phyloP scores from a whole-genome alignment of 2,888 invertebrate genomes.

The Rhogogaster chlorosoma region DNA sequence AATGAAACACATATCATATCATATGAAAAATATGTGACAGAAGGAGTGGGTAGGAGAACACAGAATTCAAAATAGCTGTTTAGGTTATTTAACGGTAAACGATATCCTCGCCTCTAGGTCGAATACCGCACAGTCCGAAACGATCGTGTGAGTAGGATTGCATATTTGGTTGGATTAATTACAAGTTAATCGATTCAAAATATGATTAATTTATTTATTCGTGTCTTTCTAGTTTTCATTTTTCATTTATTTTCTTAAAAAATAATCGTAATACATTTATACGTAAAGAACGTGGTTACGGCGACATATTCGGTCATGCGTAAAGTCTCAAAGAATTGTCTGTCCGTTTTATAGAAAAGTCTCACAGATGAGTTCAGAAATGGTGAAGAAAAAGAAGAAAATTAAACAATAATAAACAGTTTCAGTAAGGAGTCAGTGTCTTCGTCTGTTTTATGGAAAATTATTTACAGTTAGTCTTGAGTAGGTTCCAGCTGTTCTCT shows the following conservation, averaged over 20 bases:
- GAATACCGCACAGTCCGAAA: constrained; percentile 40
- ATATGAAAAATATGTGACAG: constrained; percentile 27
- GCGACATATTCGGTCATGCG: constrained; percentile 35
- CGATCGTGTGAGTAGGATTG: constrained; percentile 19
- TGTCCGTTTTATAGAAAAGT: constrained; percentile 27
- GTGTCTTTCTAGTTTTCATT: background rate
- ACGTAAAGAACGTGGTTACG: background rate
- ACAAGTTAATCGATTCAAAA: background rate
- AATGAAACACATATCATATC: constrained; percentile 27
- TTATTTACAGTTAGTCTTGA: constrained; percentile 44
- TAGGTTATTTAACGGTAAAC: constrained; percentile 62
- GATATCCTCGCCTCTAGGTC: constrained; percentile 53
- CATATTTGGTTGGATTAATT: background rate
- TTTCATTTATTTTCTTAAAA: constrained; percentile 19
- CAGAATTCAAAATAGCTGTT: constrained; percentile 37
- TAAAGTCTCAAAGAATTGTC: constrained; percentile 30
- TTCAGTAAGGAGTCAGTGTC: constrained; percentile 37
- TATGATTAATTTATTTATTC: constrained; percentile 2
- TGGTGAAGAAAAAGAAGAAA: background rate
- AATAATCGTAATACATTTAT: constrained; percentile 12
- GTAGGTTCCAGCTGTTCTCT: background rate
- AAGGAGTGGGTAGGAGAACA: constrained; percentile 24
- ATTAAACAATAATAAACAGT: background rate
- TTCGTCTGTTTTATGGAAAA: constrained; percentile 28
- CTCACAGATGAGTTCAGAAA: background rate